A percentile compares a stretch with the other conserved stretches of the same genome.
Conservation (phyloP, 23 tunicate genomes). For the Trididemnum clinides region DNA sequence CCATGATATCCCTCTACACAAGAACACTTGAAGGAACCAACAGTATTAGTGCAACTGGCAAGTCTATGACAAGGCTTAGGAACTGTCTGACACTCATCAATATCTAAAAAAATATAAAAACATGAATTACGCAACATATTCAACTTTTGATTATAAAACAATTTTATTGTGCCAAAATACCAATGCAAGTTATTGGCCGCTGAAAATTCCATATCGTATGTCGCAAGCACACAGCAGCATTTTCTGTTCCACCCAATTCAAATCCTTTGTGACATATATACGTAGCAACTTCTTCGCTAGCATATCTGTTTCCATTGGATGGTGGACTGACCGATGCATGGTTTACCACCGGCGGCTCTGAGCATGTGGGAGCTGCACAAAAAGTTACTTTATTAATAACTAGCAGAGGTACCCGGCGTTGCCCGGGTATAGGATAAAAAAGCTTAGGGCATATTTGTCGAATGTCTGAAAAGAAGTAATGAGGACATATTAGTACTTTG, state of each 20-base stretch:
- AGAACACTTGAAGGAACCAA: constrained; percentile 47
- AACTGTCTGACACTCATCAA: constrained; percentile 47
- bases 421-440: too few species aligned
- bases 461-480: too few species aligned
- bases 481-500: too few species aligned
- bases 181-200: neutral
- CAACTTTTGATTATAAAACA: too few species aligned
- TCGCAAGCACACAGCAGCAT: neutral
- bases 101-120: constrained; percentile 27
- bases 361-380: constrained; percentile 11
- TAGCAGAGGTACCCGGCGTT: too few species aligned
- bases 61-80: constrained; percentile 32
- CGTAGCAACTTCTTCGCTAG: neutral
- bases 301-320: neutral
- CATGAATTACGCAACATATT: too few species aligned
- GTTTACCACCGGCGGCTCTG: neutral
- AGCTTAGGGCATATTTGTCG: too few species aligned
- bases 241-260: neutral
- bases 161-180: too few species aligned
- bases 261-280: constrained; percentile 5
- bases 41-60: constrained; percentile 50
- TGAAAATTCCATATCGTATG: neutral
- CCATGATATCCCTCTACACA: constrained; percentile 61
- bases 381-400: neutral
- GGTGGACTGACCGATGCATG: neutral